phyloP scores from a whole-genome alignment of 2,888 invertebrate genomes.

The Diarsia rubi region DNA sequence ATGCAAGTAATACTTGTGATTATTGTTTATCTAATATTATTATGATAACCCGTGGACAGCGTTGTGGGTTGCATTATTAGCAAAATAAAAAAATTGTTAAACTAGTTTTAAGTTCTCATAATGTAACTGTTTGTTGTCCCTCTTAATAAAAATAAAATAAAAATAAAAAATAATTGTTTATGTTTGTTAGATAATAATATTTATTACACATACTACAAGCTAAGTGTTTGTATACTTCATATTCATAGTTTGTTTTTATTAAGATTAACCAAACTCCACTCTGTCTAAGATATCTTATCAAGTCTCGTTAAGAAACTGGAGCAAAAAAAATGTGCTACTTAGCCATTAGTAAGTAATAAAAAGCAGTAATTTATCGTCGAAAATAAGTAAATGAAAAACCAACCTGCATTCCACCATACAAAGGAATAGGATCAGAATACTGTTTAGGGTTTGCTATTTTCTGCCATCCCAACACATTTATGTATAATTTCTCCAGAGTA shows the following conservation, averaged over 20 bases:
- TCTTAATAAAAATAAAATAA: no score
- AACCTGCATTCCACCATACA: conserved; percentile 94
- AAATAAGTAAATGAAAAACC: conserved; percentile 52
- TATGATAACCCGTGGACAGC: no score
- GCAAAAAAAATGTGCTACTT: conserved; percentile 28
- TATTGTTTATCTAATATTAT: no score
- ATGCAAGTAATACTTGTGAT: background rate
- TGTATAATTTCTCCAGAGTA: conserved; percentile 90
- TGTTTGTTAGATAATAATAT: no score
- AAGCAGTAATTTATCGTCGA: conserved; percentile 8
- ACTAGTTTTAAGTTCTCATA: no score
- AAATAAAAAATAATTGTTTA: no score
- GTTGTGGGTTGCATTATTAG: no score
- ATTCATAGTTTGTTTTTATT: conserved; percentile 11
- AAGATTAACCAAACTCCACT: background rate
- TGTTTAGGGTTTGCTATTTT: conserved; percentile 93
- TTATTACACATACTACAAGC: background rate
- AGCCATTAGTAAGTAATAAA: conserved; percentile 5
- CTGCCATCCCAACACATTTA: conserved; percentile 94
- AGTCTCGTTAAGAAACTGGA: conserved; percentile 33
- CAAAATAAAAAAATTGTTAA: no score
- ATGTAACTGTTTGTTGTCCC: no score
- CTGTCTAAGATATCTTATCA: background rate
- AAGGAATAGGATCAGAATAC: conserved; percentile 92
- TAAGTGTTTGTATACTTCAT: background rate